A percentile compares a stretch with the other conserved stretches of the same genome.
These are phyloP conservation scores for Chroicocephalus ridibundus DNA, from an alignment of 2,113 vertebrate genomes.

Conservation along the genomic window DNA sequence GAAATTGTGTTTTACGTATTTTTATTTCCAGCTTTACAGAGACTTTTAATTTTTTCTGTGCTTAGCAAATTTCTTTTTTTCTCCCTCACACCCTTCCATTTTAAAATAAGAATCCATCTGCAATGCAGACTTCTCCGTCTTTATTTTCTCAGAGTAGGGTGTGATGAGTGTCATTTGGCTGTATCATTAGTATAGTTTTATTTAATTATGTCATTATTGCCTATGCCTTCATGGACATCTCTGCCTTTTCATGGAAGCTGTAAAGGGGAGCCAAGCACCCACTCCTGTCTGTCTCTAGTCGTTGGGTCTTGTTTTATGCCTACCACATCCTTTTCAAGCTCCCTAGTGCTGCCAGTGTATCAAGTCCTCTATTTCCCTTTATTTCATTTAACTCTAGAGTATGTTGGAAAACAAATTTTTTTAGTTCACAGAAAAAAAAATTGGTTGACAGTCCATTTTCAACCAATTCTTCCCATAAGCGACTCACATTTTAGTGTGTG, in stretches of 20 bases:
- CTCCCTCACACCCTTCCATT: neutral
- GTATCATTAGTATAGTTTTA: neutral
- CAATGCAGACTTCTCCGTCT: slow-evolving; percentile 35
- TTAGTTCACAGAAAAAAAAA: neutral
- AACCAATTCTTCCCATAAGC: neutral
- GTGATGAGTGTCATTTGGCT: neutral
- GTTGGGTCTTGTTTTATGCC: neutral
- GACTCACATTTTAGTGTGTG: fast-evolving
- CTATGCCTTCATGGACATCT: neutral
- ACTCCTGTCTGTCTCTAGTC: neutral
- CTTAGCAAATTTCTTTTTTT: neutral
- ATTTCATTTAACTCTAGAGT: neutral
- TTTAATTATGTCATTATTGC: slow-evolving; percentile 1
- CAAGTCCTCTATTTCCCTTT: neutral
- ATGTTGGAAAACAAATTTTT: neutral
- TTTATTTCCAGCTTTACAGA: neutral
- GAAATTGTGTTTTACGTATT: neutral
- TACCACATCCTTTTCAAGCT: neutral
- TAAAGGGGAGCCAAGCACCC: neutral
- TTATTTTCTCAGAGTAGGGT: neutral
- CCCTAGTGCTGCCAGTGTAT: neutral
- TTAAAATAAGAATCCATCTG: slow-evolving; percentile 27
- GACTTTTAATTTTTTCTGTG: neutral
- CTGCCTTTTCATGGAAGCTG: neutral
- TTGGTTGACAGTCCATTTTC: neutral